Conservation (phyloP, 53 echinoderm and acorn worm genomes). For the Paelopatides confundens region DNA sequence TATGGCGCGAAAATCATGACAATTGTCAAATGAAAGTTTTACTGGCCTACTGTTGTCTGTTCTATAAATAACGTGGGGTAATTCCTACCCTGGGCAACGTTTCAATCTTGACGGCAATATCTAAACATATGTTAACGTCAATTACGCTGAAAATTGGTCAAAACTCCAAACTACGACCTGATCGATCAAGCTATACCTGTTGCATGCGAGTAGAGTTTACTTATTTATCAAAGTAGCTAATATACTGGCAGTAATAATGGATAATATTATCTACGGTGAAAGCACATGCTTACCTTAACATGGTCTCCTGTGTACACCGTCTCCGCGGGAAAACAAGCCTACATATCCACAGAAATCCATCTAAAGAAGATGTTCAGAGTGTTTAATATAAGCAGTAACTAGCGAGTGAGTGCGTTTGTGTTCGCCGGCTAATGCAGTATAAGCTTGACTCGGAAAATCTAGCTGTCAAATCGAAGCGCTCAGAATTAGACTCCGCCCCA, state of each 20-base stretch:
- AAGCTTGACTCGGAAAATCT: conserved; percentile 33
- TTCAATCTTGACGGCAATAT: too few relatives aligned
- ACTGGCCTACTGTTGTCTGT: conserved; percentile 72
- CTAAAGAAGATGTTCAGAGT: conserved; percentile 15
- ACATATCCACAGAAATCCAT: conserved; percentile 40
- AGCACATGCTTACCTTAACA: background rate
- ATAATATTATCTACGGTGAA: background rate
- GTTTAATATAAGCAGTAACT: conserved; percentile 37
- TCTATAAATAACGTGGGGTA: conserved; percentile 91
- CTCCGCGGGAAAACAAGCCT: conserved; percentile 18
- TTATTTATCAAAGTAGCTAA: background rate
- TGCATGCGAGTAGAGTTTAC: background rate
- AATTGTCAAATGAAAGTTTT: too few relatives aligned
- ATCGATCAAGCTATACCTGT: conserved; percentile 21
- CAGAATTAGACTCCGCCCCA: conserved; percentile 27
- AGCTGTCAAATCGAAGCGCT: conserved; percentile 40
- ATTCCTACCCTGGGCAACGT: too few relatives aligned
- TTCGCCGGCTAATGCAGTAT: conserved; percentile 35
- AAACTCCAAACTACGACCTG: background rate
- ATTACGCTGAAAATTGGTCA: background rate
- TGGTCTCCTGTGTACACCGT: background rate
- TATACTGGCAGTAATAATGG: background rate
- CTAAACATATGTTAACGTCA: conserved; percentile 30
- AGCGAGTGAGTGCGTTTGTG: conserved; percentile 23
- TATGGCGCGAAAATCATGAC: too few relatives aligned